Base-by-base conservation (phyloP, 2,797 vertebrate species). In the Pangasius krempfi region DNA sequence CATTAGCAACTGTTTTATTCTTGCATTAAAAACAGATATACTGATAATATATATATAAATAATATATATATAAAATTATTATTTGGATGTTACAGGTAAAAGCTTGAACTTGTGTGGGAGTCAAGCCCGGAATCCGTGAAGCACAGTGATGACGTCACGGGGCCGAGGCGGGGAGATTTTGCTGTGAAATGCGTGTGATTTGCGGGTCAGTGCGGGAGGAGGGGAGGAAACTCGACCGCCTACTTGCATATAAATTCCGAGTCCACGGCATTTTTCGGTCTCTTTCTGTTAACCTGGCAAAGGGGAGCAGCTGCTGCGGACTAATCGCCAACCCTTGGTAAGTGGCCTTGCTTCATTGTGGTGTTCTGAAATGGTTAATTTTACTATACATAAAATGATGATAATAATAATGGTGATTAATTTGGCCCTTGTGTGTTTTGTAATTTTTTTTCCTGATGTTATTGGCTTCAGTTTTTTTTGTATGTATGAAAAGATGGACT, bases 201-300 rank as follows among this genome's bases (percentile, higher is more conserved):
- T 96, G 96, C 93, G 90, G 95, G 90, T 92, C 83, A 89, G 85
- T 33, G 44, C 30, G 91, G 91, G 89, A 93, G 94, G 93, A 93
- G 92, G 88, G 88, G 72, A 90, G 89, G 89, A 91, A 90, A 88
- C 50, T 79, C 93, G 92, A 94, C 94, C 94, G 91, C 95, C 96
- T 95, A 94, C 95, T 94, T 91, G 66, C 0, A 91, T 96, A 96
- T 97, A 96, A 96, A 97, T 93, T 80, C 95, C 92, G 83, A 87
- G 89, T 85, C 91, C 91, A 91, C 90, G 14, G 4, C 89, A 44
- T 86, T 27, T 10, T 91, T 93, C 95, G 93, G 92, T 92, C 96
- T 96, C 95, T 97, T 96, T 96, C 96, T 96, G 96, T 97, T 96
- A 97, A 87, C 96, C 96, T 97, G 96, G 96, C 92, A 86, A 92